Conservation (phyloP, 1,140 invertebrate species). For the Bombus confusus region DNA sequence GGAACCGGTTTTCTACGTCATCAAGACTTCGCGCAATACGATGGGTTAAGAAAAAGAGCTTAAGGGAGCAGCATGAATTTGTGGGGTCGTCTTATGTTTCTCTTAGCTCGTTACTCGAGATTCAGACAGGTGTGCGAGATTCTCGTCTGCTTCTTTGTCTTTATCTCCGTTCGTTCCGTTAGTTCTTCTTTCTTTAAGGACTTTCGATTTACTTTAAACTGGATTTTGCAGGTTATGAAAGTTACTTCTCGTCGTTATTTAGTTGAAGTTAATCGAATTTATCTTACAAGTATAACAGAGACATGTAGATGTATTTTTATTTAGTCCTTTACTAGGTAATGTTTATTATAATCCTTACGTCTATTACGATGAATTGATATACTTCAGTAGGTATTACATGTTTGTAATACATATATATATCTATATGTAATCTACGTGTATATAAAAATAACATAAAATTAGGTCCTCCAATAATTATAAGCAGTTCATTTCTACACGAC, state of each 20-base stretch:
- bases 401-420: too few species aligned
- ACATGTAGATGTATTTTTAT: too few species aligned
- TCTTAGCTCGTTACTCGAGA: constrained; percentile 71
- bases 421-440: too few species aligned
- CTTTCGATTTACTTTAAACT: constrained; percentile 31
- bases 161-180: constrained; percentile 12
- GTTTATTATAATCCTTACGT: too few species aligned
- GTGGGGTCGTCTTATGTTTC: constrained; percentile 58
- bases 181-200: background rate
- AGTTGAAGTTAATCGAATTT: background rate
- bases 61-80: constrained; percentile 52
- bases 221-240: background rate
- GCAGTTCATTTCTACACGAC: too few species aligned
- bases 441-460: too few species aligned
- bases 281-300: background rate
- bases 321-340: too few species aligned
- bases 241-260: background rate
- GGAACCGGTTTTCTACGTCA: constrained; percentile 57
- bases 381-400: too few species aligned
- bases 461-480: too few species aligned
- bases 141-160: background rate
- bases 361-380: too few species aligned
- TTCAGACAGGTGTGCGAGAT: constrained; percentile 70
- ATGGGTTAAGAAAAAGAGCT: constrained; percentile 30
- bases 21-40: background rate